These are phyloP conservation scores for Choloepus hoffmanni DNA, from an alignment of 2,113 vertebrate species.

Conservation along the genomic window DNA sequence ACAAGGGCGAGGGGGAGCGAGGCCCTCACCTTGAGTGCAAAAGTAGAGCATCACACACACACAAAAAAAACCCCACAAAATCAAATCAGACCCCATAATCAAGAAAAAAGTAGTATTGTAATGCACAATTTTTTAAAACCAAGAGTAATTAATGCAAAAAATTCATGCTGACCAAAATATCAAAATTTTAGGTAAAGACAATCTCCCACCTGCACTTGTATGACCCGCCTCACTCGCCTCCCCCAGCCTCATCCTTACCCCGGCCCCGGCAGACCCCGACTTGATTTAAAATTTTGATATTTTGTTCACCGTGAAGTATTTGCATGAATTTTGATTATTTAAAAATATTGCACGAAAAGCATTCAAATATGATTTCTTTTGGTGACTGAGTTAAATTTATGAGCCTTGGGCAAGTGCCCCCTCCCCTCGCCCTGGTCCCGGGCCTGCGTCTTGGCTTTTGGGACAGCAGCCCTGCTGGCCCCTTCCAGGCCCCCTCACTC, in stretches of 20 bases:
- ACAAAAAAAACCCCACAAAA: too few species aligned
- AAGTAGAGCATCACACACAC: neutral
- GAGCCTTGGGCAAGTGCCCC: too few species aligned
- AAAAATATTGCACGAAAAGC: neutral
- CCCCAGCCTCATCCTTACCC: too few species aligned
- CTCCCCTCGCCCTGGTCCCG: too few species aligned
- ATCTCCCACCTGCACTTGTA: rapidly evolving
- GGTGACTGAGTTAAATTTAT: neutral
- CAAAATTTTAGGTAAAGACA: neutral
- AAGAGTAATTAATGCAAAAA: neutral
- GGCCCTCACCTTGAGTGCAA: neutral
- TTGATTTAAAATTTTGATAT: neutral
- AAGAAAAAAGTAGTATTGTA: neutral
- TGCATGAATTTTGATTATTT: neutral
- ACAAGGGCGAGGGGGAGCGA: neutral
- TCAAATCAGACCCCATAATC: neutral
- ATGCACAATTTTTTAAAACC: neutral
- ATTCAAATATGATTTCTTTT: neutral
- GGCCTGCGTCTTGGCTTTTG: neutral
- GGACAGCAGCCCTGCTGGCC: neutral
- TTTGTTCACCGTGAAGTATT: neutral
- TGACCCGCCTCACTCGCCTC: rapidly evolving
- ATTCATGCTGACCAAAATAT: neutral
- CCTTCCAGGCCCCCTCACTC: neutral
- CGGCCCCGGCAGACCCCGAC: neutral